These are phyloP conservation scores for Tolmerus cingulatus DNA, from an alignment of 2,888 invertebrate genomes.

Conservation along the genomic window DNA sequence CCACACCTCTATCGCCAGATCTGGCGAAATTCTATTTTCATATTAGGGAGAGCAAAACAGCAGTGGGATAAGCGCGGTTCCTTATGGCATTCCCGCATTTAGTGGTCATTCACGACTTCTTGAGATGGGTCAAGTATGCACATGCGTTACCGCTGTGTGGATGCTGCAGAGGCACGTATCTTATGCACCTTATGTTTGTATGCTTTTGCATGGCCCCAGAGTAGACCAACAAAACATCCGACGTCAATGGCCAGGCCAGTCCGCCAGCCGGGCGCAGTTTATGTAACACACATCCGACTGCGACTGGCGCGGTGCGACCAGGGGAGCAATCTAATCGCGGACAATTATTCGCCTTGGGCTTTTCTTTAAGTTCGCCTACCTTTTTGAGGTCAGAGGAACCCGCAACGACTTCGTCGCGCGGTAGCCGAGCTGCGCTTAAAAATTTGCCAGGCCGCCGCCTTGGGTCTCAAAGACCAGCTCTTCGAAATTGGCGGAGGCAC, in stretches of 20 bases:
- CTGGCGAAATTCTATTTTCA: neutral
- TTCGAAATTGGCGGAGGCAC: neutral
- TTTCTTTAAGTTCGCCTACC: neutral
- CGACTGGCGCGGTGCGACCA: neutral
- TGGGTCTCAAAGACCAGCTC: neutral
- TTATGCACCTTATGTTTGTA: neutral
- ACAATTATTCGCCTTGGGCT: slow-evolving; percentile 27
- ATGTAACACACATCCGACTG: slow-evolving; percentile 1
- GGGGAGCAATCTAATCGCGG: neutral
- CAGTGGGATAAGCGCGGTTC: neutral
- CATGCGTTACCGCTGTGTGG: neutral
- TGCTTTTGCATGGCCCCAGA: neutral
- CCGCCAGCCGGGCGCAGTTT: slow-evolving; percentile 4
- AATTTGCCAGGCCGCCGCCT: neutral
- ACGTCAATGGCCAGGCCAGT: slow-evolving; percentile 3
- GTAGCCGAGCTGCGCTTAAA: neutral
- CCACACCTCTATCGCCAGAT: neutral
- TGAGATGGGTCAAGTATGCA: slow-evolving; percentile 21
- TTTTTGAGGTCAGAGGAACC: slow-evolving; percentile 19
- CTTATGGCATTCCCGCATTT: neutral
- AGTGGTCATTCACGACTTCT: neutral
- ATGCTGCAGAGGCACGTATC: neutral
- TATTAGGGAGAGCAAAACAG: neutral
- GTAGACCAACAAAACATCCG: neutral
- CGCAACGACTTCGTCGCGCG: neutral